These are phyloP conservation scores for Tetramorium simillimum DNA, from an alignment of 1,140 invertebrate genomes.

Conservation along the genomic window DNA sequence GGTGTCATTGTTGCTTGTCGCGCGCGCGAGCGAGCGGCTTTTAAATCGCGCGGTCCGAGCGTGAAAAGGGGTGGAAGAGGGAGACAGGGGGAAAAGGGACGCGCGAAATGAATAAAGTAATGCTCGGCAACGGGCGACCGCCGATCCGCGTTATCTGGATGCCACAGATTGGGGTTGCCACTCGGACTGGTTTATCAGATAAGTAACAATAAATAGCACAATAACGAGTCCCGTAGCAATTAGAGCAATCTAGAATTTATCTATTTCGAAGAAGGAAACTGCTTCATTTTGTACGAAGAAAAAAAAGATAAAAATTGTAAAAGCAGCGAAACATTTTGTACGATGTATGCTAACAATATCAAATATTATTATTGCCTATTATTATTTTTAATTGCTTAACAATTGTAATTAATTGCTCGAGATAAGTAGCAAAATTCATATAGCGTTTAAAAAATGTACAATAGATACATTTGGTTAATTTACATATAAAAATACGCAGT, in stretches of 20 bases:
- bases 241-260: not conserved
- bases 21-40: conserved; percentile 56
- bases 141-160: conserved; percentile 74
- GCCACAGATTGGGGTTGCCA: conserved; percentile 72
- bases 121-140: conserved; percentile 69
- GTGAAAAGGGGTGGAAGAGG: conserved; percentile 38
- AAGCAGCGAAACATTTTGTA: not conserved
- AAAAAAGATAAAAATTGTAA: not conserved
- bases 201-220: conserved; percentile 29
- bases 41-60: conserved; percentile 66
- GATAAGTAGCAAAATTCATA: not conserved
- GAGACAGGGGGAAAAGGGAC: not conserved
- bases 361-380: not conserved
- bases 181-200: conserved; percentile 64
- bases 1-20: conserved; percentile 63
- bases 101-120: conserved; percentile 76
- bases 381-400: not conserved
- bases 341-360: not conserved
- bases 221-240: conserved; percentile 4
- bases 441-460: not conserved
- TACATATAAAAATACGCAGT: not conserved
- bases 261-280: not conserved
- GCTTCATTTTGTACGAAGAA: not conserved
- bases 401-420: not conserved
- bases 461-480: not conserved